Percentiles rank a stretch among this genome's conserved stretches.
These are phyloP conservation scores for Drepanosiphum platanoidis DNA, from an alignment of 2,888 invertebrate species.

Conservation along the genomic window DNA sequence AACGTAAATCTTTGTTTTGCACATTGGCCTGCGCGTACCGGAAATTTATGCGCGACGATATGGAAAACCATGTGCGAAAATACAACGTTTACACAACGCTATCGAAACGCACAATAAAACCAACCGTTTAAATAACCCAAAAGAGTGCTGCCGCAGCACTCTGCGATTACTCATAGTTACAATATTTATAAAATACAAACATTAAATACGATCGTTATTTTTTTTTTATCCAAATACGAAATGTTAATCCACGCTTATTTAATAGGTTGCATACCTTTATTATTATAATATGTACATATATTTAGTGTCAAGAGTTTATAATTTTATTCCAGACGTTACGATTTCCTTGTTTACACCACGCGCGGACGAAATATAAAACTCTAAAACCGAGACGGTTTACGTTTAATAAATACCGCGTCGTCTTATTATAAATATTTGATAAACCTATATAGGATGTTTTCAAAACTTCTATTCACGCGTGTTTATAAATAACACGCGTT, in stretches of 20 bases:
- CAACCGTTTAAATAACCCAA: neutral
- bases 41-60: neutral
- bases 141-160: neutral
- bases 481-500: slow-evolving; percentile 21
- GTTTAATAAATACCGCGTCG: neutral
- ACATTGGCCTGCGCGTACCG: neutral
- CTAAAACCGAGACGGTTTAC: neutral
- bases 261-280: neutral
- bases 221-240: neutral
- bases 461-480: neutral
- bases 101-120: neutral
- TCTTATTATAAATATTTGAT: too few species aligned
- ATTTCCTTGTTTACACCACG: slow-evolving; percentile 26
- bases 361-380: neutral
- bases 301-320: neutral
- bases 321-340: neutral
- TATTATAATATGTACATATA: too few species aligned
- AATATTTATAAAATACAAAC: neutral
- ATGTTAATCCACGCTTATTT: neutral
- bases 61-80: neutral
- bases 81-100: neutral
- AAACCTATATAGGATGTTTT: neutral
- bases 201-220: neutral
- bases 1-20: neutral
- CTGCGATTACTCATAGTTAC: neutral